Conservation (phyloP, 2,113 vertebrate species). For the Oryzias curvinotus region DNA sequence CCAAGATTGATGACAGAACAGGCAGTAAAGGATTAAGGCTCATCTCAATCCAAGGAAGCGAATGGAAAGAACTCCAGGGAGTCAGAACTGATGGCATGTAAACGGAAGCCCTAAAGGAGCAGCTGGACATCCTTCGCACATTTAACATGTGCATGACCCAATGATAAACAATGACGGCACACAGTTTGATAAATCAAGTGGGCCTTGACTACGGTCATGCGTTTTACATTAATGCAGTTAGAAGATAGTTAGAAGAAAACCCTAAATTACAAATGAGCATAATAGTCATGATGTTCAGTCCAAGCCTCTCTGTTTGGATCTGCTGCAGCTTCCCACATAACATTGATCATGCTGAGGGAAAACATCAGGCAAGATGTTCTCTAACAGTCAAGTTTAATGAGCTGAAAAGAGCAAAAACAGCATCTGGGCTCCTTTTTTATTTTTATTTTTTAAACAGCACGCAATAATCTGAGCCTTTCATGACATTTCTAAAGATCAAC, state of each 20-base stretch:
- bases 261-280: no score
- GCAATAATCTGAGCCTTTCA: no score
- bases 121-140: background rate
- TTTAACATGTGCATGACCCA: no score
- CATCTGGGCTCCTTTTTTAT: conserved; percentile 1
- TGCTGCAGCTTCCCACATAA: background rate
- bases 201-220: background rate
- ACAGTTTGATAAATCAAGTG: no score
- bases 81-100: background rate
- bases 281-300: conserved; percentile 1
- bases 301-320: background rate
- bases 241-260: no score
- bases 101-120: background rate
- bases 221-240: background rate
- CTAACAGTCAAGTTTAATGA: background rate
- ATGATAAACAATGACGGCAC: no score
- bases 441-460: background rate
- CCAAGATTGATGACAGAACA: conserved; percentile 17
- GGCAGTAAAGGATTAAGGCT: conserved; percentile 38
- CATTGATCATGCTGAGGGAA: background rate
- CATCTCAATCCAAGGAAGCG: conserved; percentile 8
- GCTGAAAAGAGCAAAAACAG: background rate
- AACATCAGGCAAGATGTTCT: background rate
- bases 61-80: background rate
- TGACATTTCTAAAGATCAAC: no score